Evolutionary conservation across 2,797 vertebrate genomes (phyloP), one percentile per base, ranked within the genome.

Genomic region (Premnoplex brunnescens): DNA sequence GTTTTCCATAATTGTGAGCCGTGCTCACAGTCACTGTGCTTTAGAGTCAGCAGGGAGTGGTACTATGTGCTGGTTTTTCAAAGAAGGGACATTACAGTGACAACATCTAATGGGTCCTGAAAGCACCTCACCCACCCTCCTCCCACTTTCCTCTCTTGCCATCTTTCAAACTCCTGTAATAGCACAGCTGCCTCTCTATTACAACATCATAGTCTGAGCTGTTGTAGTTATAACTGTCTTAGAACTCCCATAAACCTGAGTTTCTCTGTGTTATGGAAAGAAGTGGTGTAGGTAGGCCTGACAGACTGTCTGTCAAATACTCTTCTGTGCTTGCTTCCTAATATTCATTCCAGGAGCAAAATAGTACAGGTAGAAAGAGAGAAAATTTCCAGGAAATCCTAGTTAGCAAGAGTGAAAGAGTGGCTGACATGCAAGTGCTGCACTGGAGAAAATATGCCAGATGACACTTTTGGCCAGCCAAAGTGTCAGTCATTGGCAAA

Each of bases 11-110:
- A 83, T 60, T 89, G 77, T 85, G 82, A 95, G 59, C 68, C 16
- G 7, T 91, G 82, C 67, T 93, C 6, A 0, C 60, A 83, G 89
- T 90, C 63, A 19, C 75, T 81, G 58, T 89, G 62, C 91, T 85
- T 95, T 96, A 84, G 76, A 97, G 87, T 88, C 95, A 97, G 87
- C 77, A 68, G 66, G 81, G 79, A 95, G 88, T 88, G 26, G 82
- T 81, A 32, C 76, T 91, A 30, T 30, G 59, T 71, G 62, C 88
- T 95, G 3, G 62, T 91, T 95, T 96, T 96, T 91, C 74, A 93
- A 95, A 94, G 73, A 90, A 94, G 91, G 71, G 68, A 58, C 84
- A n/a, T 91, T 77, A 32, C 69, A 68, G 32, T 58, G 41, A 14
- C 51, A 68, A 63, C 22, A 87, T 71, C 60, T 95, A 94, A 55